These are phyloP conservation scores for Atlantisia rogersi DNA, from an alignment of 2,113 vertebrate genomes.

Conservation along the genomic window DNA sequence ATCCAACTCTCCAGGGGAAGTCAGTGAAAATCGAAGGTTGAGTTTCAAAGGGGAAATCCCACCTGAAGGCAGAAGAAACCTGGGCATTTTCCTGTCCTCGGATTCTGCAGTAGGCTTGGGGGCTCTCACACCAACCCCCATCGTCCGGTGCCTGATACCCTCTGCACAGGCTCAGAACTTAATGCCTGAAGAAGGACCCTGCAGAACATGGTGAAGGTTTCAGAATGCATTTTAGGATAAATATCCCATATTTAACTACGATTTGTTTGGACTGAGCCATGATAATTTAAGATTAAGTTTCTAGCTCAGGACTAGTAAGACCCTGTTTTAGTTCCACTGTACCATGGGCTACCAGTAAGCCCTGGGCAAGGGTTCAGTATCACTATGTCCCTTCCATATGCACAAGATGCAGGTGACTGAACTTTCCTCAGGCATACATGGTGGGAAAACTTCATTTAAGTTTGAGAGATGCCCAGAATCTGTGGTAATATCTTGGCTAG, in stretches of 20 bases:
- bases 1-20: not conserved
- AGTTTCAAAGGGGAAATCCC: not conserved
- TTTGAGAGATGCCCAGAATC: not conserved
- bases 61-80: not conserved
- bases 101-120: not conserved
- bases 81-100: not conserved
- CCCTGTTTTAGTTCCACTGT: not conserved
- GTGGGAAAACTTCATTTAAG: not conserved
- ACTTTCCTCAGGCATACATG: not conserved
- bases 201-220: not conserved
- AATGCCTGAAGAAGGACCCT: not conserved
- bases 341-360: fast-evolving
- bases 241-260: not conserved
- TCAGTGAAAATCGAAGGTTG: not conserved
- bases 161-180: not conserved
- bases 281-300: not conserved
- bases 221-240: not conserved
- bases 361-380: not conserved
- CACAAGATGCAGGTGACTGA: not conserved
- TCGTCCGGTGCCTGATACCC: fast-evolving
- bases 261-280: not conserved
- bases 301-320: not conserved
- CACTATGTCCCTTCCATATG: not conserved
- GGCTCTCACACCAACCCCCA: fast-evolving
- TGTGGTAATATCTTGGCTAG: not conserved